Conservation (phyloP, 2,797 vertebrate species). For the Macrochelys suwanniensis region DNA sequence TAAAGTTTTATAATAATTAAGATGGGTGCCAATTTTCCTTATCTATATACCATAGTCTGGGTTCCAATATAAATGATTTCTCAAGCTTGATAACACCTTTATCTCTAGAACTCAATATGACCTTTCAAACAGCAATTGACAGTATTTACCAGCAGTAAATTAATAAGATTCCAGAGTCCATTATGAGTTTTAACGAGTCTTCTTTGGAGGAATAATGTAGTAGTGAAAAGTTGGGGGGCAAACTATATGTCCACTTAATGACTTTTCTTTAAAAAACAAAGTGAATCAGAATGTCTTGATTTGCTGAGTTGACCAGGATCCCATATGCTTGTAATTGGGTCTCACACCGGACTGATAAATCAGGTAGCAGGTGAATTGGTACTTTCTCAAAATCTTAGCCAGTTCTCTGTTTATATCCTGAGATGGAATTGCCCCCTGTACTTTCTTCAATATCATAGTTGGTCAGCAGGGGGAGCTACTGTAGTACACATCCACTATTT, state of each 20-base stretch:
- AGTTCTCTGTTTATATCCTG: not conserved
- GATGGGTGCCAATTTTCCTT: not conserved
- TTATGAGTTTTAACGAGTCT: not conserved
- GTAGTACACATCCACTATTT: slow-evolving; percentile 14
- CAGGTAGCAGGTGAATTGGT: fast-evolving
- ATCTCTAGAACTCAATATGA: not conserved
- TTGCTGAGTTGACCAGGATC: not conserved
- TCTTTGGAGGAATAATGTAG: fast-evolving
- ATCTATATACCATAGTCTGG: not conserved
- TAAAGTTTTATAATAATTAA: not conserved
- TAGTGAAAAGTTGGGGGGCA: not conserved
- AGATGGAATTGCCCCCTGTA: not conserved
- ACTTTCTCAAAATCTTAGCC: not conserved
- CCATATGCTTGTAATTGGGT: not conserved
- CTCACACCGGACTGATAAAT: not conserved
- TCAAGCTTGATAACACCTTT: not conserved
- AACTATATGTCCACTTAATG: not conserved
- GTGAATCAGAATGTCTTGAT: fast-evolving
- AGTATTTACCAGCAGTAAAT: not conserved
- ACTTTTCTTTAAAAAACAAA: not conserved
- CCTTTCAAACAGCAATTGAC: not conserved
- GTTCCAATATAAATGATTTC: not conserved
- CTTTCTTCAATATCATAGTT: not conserved
- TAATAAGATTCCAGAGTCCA: not conserved
- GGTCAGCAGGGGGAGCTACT: slow-evolving; percentile 78